Evolutionary conservation across 1,140 invertebrate genomes (phyloP), one percentile per base, ranked within the genome.

Genomic region (Ladona fulva): DNA sequence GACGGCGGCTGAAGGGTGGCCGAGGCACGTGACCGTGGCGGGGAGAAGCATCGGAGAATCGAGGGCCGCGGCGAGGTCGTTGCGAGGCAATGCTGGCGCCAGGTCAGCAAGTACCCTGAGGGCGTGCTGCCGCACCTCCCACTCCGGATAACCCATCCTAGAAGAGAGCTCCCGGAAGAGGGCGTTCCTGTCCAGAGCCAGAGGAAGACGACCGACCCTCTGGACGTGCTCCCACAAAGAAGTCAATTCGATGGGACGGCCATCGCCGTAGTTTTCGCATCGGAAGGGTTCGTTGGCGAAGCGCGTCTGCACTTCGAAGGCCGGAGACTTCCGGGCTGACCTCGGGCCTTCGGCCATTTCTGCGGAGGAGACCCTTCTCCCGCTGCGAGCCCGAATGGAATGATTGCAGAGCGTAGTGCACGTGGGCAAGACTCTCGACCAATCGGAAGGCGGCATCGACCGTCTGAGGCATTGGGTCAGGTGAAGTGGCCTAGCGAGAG

Each of bases 41-140:
- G 88, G 87, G 73, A 93, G 86, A 11, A 93, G 86, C 1, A 77
- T 78, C 0, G 85, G 83, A 25, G 74, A 75, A 77, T 85, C 83
- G 83, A 90, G 87, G 59, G 88, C 83, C 77, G 88, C 86, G 77
- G 93, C 91, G 8, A 93, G 86, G 37, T 87, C 85, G 25, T 78
- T 78, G 16, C 87, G 87, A 16, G 52, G 77, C 77, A 93, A 86
- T 22, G 92, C 89, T 0, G 92, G 91, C 10, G 94, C 84, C 24
- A 94, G 86, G 83, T 94, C 92, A 12, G 90, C 88, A 3, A 94
- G 86, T 8, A 94, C 92, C 76, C 92, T 84, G 0, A 94, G 84
- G 24, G 92, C 92, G 82, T 94, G 92, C 74, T 93, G 90, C 3
- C 93, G 87, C 22, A 94, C 92, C 83, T 93, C 91, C 90, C 92